These are phyloP conservation scores for Dolichotis patagonum DNA, from an alignment of 2,113 vertebrate species.

Conservation along the genomic window DNA sequence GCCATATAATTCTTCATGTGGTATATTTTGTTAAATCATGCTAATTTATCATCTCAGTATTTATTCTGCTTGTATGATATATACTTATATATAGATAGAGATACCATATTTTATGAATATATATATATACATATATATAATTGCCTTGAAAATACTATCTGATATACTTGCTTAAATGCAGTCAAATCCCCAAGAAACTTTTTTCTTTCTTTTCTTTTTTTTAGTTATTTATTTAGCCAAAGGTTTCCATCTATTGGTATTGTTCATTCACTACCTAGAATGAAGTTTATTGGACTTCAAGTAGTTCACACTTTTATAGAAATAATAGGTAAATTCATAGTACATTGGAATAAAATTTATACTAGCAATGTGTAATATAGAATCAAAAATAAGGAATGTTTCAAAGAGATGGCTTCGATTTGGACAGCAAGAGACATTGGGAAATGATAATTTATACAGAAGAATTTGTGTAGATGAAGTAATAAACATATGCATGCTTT, in stretches of 20 bases:
- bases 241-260: background rate
- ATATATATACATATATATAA: background rate
- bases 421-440: background rate
- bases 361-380: background rate
- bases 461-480: background rate
- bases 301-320: background rate
- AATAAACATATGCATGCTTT: background rate
- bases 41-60: background rate
- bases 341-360: background rate
- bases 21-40: constrained; percentile 6
- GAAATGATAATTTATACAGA: background rate
- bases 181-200: background rate
- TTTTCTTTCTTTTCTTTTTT: background rate
- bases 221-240: background rate
- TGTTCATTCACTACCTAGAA: background rate
- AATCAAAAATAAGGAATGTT: background rate
- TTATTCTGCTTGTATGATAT: background rate
- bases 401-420: background rate
- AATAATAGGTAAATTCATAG: background rate
- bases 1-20: background rate
- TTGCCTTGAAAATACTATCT: background rate
- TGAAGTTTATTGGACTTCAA: background rate
- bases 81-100: background rate
- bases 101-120: background rate
- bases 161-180: background rate